Percentiles rank a stretch among this genome's conserved stretches.
Evolutionary conservation across 2,888 invertebrate genomes (phyloP).

Genomic region (Euclidia mi): DNA sequence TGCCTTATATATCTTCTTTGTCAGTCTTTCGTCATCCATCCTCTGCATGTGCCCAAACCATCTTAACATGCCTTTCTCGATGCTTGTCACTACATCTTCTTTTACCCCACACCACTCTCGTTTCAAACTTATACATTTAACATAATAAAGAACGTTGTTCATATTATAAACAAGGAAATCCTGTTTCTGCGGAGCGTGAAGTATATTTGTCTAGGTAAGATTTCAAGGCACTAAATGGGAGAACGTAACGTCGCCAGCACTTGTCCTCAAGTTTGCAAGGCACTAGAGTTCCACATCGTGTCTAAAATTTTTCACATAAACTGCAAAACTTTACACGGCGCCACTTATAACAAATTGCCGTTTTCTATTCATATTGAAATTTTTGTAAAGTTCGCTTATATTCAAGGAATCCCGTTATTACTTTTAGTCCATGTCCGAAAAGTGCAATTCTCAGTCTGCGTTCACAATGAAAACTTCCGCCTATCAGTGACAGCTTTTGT

Average conservation of each 20-base stretch:
- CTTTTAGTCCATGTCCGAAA: conserved; percentile 47
- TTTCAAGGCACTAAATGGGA: conserved; percentile 67
- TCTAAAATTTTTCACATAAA: conserved; percentile 87
- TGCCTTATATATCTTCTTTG: too few relatives aligned
- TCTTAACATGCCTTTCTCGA: too few relatives aligned
- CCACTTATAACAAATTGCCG: conserved; percentile 79
- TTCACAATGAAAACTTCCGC: conserved; percentile 30
- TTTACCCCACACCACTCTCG: too few relatives aligned
- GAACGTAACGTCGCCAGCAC: conserved; percentile 83
- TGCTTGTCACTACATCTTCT: too few relatives aligned
- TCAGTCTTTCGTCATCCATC: too few relatives aligned
- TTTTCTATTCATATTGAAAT: conserved; percentile 78
- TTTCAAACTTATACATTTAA: conserved; percentile 51
- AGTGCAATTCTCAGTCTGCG: conserved; percentile 38
- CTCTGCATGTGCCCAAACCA: too few relatives aligned
- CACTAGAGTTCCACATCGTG: conserved; percentile 71
- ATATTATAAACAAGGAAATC: conserved; percentile 57
- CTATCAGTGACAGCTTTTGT: conserved; percentile 10
- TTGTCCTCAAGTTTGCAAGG: conserved; percentile 80
- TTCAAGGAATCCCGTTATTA: conserved; percentile 46
- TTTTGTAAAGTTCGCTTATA: conserved; percentile 61
- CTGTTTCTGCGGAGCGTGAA: conserved; percentile 53
- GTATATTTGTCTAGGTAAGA: conserved; percentile 68
- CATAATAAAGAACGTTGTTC: conserved; percentile 50
- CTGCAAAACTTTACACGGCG: conserved; percentile 80